A percentile compares a stretch with the other conserved stretches of the same genome.
Conservation (phyloP, 2,797 vertebrate species). For the Spinibarbus caldwelli region DNA sequence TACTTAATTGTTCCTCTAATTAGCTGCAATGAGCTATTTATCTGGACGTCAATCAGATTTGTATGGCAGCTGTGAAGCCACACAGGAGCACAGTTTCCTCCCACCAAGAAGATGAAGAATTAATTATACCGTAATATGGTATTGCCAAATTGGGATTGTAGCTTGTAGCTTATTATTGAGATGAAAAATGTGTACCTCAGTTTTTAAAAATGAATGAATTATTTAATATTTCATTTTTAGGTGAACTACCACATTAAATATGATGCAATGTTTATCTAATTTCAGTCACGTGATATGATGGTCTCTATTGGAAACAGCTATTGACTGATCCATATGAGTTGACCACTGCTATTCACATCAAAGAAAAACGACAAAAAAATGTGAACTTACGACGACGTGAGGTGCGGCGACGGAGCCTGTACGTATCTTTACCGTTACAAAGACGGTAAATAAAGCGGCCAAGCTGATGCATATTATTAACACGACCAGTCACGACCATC, state of each 20-base stretch:
- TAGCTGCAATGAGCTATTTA: conserved; percentile 1
- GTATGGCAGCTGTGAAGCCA: conserved; percentile 20
- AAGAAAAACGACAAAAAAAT: background rate
- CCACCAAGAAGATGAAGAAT: background rate
- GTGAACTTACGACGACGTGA: conserved; percentile 81
- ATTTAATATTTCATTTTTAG: background rate
- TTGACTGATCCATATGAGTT: background rate
- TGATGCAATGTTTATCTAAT: background rate
- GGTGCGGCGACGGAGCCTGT: conserved; percentile 84
- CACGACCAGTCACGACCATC: conserved; percentile 88
- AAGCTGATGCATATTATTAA: conserved; percentile 88
- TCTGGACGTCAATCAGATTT: conserved; percentile 28
- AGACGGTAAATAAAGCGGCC: conserved; percentile 90
- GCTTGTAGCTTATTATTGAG: background rate
- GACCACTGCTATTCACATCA: background rate
- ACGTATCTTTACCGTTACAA: conserved; percentile 91
- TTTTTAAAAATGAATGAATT: background rate
- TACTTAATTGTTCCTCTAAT: conserved; percentile 20
- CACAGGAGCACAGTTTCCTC: conserved; percentile 14
- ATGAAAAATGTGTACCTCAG: too few relatives aligned
- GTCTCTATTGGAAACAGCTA: background rate
- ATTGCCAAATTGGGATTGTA: background rate
- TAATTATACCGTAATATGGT: background rate
- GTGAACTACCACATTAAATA: background rate
- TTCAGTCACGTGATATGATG: background rate